phyloP scores from a whole-genome alignment of 2,797 vertebrate genomes.

The Naso thynnoides region DNA sequence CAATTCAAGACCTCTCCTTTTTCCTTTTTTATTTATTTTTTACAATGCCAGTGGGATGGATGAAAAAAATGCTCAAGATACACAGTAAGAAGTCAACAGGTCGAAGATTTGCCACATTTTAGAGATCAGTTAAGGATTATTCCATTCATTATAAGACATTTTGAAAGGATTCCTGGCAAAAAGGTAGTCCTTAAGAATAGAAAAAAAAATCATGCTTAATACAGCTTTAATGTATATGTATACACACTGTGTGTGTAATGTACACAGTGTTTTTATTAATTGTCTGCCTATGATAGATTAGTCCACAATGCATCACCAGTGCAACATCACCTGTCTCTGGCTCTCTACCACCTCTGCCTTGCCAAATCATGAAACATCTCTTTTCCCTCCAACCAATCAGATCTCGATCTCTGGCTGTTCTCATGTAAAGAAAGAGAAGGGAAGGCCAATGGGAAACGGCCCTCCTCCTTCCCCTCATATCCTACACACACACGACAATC shows the following conservation, averaged over 20 bases:
- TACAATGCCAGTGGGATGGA: slow-evolving; percentile 37
- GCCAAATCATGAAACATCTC: slow-evolving; percentile 76
- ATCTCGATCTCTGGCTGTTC: slow-evolving; percentile 70
- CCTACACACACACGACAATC: slow-evolving; percentile 74
- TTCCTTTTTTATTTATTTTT: slow-evolving; percentile 46
- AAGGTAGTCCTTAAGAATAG: neutral
- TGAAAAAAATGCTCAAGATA: slow-evolving; percentile 38
- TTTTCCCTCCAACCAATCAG: slow-evolving; percentile 76
- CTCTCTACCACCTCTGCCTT: slow-evolving; percentile 68
- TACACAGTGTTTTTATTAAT: neutral
- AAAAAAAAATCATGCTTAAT: neutral
- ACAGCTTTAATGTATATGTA: no score
- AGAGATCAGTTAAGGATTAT: slow-evolving; percentile 40
- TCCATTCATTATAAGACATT: slow-evolving; percentile 31
- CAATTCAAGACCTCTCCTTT: slow-evolving; percentile 68
- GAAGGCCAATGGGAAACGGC: slow-evolving; percentile 74
- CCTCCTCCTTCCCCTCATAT: slow-evolving; percentile 64
- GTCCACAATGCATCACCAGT: slow-evolving; percentile 52
- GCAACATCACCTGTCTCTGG: slow-evolving; percentile 79
- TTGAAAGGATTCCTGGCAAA: neutral
- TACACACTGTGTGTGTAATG: no score
- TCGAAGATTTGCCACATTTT: slow-evolving; percentile 56
- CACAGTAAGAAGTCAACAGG: slow-evolving; percentile 62
- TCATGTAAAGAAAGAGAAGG: slow-evolving; percentile 75
- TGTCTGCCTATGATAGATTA: slow-evolving; percentile 50